phyloP scores from a whole-genome alignment of 2,113 vertebrate genomes.

The Tringa solitaria region DNA sequence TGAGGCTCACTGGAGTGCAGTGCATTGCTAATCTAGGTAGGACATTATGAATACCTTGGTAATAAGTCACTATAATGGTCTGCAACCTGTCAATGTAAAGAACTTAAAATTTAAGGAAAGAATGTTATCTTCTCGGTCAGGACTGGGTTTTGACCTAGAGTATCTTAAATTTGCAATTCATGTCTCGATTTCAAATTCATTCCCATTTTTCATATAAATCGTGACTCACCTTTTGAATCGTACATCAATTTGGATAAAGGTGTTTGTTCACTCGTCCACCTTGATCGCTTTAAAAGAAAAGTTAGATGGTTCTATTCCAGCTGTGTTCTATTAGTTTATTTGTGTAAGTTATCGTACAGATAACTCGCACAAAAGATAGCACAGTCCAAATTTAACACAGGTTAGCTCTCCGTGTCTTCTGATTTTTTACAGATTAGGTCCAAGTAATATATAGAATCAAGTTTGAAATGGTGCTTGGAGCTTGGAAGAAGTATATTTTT shows the following conservation, averaged over 20 bases:
- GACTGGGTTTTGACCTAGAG: background rate
- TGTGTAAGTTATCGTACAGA: background rate
- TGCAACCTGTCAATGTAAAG: background rate
- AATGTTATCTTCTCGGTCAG: fast-evolving
- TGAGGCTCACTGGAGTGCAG: background rate
- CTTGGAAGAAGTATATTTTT: background rate
- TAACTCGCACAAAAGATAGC: background rate
- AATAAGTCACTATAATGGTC: background rate
- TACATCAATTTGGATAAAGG: background rate
- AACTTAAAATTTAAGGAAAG: background rate
- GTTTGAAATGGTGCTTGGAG: background rate
- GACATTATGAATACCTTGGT: background rate
- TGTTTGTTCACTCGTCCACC: background rate
- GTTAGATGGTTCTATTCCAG: background rate
- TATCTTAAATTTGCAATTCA: background rate
- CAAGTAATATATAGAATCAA: background rate
- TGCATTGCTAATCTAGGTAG: background rate
- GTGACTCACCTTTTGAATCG: background rate
- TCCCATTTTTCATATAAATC: background rate
- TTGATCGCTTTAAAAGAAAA: background rate
- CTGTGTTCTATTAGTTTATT: background rate
- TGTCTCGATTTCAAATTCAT: background rate
- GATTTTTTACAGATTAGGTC: background rate
- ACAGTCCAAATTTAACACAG: background rate
- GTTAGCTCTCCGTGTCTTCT: background rate